Conservation (phyloP, 2,113 vertebrate genomes). For the Eptesicus fuscus region DNA sequence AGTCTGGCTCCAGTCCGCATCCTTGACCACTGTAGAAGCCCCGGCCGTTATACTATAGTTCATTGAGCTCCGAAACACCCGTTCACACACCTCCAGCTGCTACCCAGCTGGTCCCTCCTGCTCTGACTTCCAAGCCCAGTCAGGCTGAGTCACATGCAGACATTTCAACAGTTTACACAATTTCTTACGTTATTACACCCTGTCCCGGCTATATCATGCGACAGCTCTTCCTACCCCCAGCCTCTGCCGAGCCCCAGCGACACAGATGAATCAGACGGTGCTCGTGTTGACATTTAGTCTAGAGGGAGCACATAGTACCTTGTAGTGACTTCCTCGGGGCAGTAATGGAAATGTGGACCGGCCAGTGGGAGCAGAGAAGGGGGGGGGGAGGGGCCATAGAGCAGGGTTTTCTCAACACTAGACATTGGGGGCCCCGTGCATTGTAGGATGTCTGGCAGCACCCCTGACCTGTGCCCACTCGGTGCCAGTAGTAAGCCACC, state of each 20-base stretch:
- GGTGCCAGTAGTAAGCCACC: background rate
- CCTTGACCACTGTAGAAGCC: background rate
- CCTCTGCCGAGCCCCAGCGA: background rate
- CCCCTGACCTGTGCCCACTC: background rate
- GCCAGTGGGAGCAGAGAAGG: background rate
- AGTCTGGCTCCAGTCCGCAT: background rate
- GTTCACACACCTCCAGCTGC: background rate
- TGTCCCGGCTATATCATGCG: background rate
- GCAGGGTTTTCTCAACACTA: background rate
- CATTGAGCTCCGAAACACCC: background rate
- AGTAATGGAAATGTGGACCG: background rate
- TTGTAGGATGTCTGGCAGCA: background rate
- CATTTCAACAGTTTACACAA: background rate
- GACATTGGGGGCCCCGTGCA: too few species aligned
- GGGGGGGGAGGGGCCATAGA: background rate
- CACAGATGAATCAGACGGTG: background rate
- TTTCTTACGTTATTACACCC: background rate
- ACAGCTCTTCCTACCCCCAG: background rate
- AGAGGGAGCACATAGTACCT: fast-evolving
- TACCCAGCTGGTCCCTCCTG: background rate
- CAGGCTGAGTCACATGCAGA: slow-evolving; percentile 4
- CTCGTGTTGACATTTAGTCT: background rate
- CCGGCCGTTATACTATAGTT: background rate
- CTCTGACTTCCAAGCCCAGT: slow-evolving; percentile 24
- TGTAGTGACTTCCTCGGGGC: background rate